A percentile compares a stretch with the other conserved stretches of the same genome.
Evolutionary conservation across 2,888 invertebrate genomes (phyloP).

Genomic region (Spialia ferax): DNA sequence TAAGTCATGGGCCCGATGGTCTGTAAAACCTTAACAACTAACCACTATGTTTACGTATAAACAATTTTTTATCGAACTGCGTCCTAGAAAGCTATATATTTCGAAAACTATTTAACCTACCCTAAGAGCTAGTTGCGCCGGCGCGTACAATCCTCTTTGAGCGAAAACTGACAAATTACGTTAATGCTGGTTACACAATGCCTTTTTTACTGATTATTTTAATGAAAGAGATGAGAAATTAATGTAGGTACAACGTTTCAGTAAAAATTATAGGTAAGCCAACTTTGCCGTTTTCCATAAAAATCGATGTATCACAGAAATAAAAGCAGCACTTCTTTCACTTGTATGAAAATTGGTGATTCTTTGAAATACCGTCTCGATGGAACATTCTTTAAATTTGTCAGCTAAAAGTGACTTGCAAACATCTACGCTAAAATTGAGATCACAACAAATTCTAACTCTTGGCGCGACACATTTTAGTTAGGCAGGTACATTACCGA

Average conservation of each 20-base stretch:
- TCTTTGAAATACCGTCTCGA: neutral
- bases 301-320: neutral
- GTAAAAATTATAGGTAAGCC: neutral
- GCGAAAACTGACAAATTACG: conserved; percentile 35
- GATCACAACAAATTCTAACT: conserved; percentile 3
- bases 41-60: conserved; percentile 70
- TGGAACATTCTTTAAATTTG: neutral
- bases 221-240: neutral
- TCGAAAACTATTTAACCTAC: conserved; percentile 73
- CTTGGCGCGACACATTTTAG: neutral
- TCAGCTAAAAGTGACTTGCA: neutral
- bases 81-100: conserved; percentile 78
- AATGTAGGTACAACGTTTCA: neutral
- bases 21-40: conserved; percentile 77
- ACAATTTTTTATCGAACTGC: conserved; percentile 72
- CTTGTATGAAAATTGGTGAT: neutral
- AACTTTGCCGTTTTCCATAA: neutral
- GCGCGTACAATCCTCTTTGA: conserved; percentile 40
- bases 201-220: neutral
- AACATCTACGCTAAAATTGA: neutral
- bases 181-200: neutral
- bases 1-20: conserved; percentile 85
- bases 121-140: conserved; percentile 52
- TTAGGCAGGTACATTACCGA: neutral
- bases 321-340: neutral